Base-by-base conservation (phyloP, 2,888 invertebrate species). In the Tricholauxania praeusta region DNA sequence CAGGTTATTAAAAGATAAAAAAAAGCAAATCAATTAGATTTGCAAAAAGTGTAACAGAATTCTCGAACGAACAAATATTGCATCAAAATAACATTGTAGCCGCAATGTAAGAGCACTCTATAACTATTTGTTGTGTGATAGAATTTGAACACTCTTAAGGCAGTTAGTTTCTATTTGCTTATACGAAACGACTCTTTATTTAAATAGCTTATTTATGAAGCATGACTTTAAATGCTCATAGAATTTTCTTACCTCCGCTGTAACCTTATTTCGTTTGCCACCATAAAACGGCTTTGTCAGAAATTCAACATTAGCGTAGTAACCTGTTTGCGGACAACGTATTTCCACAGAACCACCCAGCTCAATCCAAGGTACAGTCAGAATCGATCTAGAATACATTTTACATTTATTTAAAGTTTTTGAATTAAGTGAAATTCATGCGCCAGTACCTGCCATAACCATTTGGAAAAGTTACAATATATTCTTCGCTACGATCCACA, bases 331-430 rank as follows among this genome's bases (percentile, higher is more conserved):
- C 12, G 92, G 92, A 87, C 99, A 99, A 71, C 92, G 93, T 76
- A 99, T 95, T 71, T 92, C 92, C 1, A 97, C 95, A 2, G 94
- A 92, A 15, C 99, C 99, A 71, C 99, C 99, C 28, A 99, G 89
- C 87, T 99, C 99, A 82, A 99, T 96, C 99, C 99, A 99, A 2
- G 99, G 99, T 71, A 98, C 95, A 53, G 98, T 97, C 82, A 99
- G 89, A 82, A 99, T 99, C 66, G 98, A 98, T 87, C 98, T 94
- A 83, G 7, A 84, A 52, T 52, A 65, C 8, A 47, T 60, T 17
- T 77, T 52, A 79, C 77, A 81, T 92, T 92, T 93, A 90, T 82
- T 97, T 98, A n/a, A n/a, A n/a, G n/a, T 87, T 98, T 98, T 75
- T 52, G 4, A 39, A 39, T 32, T 63, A 59, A 68, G 6, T 19